Evolutionary conservation across 2,888 invertebrate genomes (phyloP).

Genomic region (Platycheirus rosarum): DNA sequence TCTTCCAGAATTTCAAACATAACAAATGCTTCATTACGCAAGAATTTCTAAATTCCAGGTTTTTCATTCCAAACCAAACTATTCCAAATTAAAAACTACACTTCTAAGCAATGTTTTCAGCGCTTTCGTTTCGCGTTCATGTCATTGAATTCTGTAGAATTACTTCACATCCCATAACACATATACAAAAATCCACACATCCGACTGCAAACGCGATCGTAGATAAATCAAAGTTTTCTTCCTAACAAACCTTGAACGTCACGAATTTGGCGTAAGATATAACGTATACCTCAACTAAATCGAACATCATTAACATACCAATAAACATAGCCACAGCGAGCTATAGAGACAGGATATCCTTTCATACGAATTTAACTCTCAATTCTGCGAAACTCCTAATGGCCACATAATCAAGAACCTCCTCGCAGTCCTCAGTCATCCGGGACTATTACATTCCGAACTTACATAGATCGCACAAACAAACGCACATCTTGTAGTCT

Average conservation of each 20-base stretch:
- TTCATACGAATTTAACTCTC: constrained; percentile 52
- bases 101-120: too few relatives aligned
- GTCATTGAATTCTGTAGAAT: constrained; percentile 7
- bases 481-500: constrained; percentile 69
- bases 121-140: not conserved
- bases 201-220: constrained; percentile 44
- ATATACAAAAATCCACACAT: constrained; percentile 23
- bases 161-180: not conserved
- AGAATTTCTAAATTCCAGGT: too few relatives aligned
- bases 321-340: not conserved
- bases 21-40: too few relatives aligned
- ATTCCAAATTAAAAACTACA: too few relatives aligned
- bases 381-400: constrained; percentile 72
- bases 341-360: constrained; percentile 60
- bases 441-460: constrained; percentile 57
- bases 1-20: too few relatives aligned
- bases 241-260: constrained; percentile 66
- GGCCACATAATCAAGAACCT: constrained; percentile 46
- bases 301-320: constrained; percentile 72
- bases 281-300: constrained; percentile 14
- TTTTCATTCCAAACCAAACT: too few relatives aligned
- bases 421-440: not conserved
- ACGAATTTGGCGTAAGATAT: constrained; percentile 69
- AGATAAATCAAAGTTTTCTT: constrained; percentile 63
- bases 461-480: constrained; percentile 65